Evolutionary conservation across 2,888 invertebrate genomes (phyloP).

Genomic region (Chelonus formosanus): DNA sequence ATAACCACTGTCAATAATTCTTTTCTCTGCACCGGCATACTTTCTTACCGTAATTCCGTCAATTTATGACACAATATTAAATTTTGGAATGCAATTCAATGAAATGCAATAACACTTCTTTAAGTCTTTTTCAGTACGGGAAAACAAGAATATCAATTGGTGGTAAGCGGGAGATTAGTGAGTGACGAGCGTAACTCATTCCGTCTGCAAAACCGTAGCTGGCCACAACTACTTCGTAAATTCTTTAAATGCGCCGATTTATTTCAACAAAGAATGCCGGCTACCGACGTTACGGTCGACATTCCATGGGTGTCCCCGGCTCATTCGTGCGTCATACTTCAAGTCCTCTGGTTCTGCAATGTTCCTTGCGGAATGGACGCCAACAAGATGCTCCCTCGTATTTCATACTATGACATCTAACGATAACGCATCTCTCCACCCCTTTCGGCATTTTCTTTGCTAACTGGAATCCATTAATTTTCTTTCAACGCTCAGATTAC

Average conservation of each 20-base stretch:
- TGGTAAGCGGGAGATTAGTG: slow-evolving; percentile 38
- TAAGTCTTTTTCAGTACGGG: background rate
- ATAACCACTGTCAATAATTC: no score
- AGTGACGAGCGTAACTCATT: slow-evolving; percentile 39
- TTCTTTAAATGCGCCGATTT: slow-evolving; percentile 48
- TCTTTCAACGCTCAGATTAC: background rate
- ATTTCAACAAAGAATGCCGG: slow-evolving; percentile 40
- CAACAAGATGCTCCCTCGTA: slow-evolving; percentile 19
- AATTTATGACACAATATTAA: background rate
- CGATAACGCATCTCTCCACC: slow-evolving; percentile 40
- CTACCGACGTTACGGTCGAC: slow-evolving; percentile 35
- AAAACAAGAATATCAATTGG: slow-evolving; percentile 20
- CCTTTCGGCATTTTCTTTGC: slow-evolving; percentile 28
- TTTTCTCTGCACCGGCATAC: no score
- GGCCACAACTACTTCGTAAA: slow-evolving; percentile 42
- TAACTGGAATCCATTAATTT: background rate
- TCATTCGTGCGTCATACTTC: slow-evolving; percentile 28
- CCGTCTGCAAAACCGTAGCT: slow-evolving; percentile 16
- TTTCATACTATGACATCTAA: slow-evolving; percentile 35
- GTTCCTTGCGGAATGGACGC: background rate
- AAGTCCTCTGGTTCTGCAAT: slow-evolving; percentile 13
- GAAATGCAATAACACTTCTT: slow-evolving; percentile 5
- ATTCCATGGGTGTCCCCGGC: slow-evolving; percentile 27
- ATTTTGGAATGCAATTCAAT: slow-evolving; percentile 2
- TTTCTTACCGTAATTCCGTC: no score